Evolutionary conservation across 1,140 invertebrate species (phyloP).

Genomic region (Drosophila melanogaster): DNA sequence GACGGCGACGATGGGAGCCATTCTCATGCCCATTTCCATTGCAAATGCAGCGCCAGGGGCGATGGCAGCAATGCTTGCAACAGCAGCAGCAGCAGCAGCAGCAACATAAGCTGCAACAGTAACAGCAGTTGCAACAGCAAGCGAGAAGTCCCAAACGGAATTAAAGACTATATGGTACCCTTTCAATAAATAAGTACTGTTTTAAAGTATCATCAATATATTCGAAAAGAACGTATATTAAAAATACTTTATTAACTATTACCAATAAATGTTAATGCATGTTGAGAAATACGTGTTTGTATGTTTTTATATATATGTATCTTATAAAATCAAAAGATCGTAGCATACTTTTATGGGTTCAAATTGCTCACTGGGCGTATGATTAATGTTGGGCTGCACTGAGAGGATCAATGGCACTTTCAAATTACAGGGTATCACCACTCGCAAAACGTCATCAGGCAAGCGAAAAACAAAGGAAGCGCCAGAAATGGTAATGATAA

Average conservation of each 20-base stretch:
- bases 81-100: constrained; percentile 48
- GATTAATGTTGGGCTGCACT: no score
- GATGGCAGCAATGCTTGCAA: constrained; percentile 5
- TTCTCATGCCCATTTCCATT: constrained; percentile 66
- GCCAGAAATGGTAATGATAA: constrained; percentile 66
- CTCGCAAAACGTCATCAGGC: constrained; percentile 11
- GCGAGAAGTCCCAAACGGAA: not conserved
- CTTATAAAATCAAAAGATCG: no score
- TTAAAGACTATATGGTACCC: not conserved
- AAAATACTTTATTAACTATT: no score
- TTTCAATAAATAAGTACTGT: not conserved
- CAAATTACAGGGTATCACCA: constrained; percentile 6
- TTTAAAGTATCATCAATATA: no score
- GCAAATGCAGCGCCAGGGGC: constrained; percentile 61
- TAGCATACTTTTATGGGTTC: not conserved
- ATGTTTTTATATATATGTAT: no score
- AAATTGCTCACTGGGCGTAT: not conserved
- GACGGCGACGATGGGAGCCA: constrained; percentile 15
- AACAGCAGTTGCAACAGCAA: constrained; percentile 1
- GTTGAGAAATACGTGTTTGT: no score
- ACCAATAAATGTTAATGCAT: no score
- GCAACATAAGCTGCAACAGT: constrained; percentile 11
- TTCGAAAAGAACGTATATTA: no score
- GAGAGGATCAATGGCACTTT: no score
- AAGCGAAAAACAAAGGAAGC: constrained; percentile 44